Percentiles rank a stretch among this genome's conserved stretches.
These are phyloP conservation scores for Larimichthys polyactis DNA, from an alignment of 2,113 vertebrate species.

Conservation along the genomic window DNA sequence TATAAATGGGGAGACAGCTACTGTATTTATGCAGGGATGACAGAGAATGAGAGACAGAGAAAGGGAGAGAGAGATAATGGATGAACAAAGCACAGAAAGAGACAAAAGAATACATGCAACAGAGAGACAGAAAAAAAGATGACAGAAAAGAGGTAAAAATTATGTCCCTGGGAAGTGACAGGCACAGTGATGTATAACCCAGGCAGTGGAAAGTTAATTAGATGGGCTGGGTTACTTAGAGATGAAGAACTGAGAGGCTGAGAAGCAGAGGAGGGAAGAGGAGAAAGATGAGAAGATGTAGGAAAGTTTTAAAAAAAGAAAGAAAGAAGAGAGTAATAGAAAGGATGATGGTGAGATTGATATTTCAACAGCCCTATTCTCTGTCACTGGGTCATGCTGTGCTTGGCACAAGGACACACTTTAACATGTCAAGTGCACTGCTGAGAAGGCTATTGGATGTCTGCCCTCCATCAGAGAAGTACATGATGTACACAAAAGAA, in stretches of 20 bases:
- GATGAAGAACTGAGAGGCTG: slow-evolving; percentile 67
- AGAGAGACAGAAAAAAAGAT: slow-evolving; percentile 32
- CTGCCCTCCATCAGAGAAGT: slow-evolving; percentile 16
- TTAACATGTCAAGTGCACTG: slow-evolving; percentile 20
- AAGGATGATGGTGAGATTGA: no score
- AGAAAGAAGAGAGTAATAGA: slow-evolving; percentile 3
- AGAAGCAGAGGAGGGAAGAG: slow-evolving; percentile 19
- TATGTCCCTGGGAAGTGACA: slow-evolving; percentile 76
- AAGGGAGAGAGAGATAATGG: slow-evolving; percentile 37
- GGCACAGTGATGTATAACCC: slow-evolving; percentile 83
- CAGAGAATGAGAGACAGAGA: slow-evolving; percentile 25
- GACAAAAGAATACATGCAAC: slow-evolving; percentile 52
- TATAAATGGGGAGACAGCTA: slow-evolving; percentile 55
- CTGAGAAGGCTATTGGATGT: slow-evolving; percentile 26
- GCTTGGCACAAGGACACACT: slow-evolving; percentile 19
- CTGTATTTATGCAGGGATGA: slow-evolving; percentile 55
- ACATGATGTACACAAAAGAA: slow-evolving; percentile 12
- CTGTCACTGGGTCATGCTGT: not conserved
- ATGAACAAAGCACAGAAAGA: slow-evolving; percentile 55
- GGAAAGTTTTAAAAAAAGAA: slow-evolving; percentile 19
- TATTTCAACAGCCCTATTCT: not conserved
- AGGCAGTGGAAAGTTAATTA: slow-evolving; percentile 84
- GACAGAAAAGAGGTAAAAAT: slow-evolving; percentile 68
- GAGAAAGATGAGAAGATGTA: slow-evolving; percentile 26
- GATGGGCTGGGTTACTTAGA: slow-evolving; percentile 80